A percentile compares a stretch with the other conserved stretches of the same genome.
Evolutionary conservation across 2,797 vertebrate species (phyloP).

Genomic region (Cygnus olor): DNA sequence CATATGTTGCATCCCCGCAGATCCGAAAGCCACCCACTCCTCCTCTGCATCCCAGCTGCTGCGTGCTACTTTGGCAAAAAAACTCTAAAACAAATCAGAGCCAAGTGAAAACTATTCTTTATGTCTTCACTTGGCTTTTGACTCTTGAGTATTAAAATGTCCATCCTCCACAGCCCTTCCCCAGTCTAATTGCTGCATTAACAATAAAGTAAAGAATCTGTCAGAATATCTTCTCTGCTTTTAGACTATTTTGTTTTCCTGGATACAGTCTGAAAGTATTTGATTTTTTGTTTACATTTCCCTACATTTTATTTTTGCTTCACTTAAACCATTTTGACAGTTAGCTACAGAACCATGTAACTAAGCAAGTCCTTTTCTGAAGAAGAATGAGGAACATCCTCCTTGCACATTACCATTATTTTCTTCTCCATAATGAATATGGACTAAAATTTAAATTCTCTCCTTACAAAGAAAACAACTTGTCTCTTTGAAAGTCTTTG

Average conservation of each 20-base stretch:
- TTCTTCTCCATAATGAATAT: not conserved
- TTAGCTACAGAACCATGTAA: not conserved
- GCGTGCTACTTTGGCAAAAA: not conserved
- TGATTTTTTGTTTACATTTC: not conserved
- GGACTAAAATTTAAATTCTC: not conserved
- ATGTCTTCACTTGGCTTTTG: not conserved
- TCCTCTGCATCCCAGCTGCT: not conserved
- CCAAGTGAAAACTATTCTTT: not conserved
- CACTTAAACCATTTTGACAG: not conserved
- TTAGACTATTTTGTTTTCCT: not conserved
- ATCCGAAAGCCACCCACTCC: not conserved
- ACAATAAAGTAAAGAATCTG: not conserved
- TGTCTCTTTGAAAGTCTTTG: not conserved
- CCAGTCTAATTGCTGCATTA: not conserved
- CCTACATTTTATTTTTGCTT: not conserved
- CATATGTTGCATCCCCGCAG: not conserved
- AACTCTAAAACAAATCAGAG: not conserved
- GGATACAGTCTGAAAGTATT: not conserved
- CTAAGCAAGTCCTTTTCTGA: not conserved
- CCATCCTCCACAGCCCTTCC: not conserved
- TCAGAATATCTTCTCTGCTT: not conserved
- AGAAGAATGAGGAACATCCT: not conserved
- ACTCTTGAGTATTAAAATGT: not conserved
- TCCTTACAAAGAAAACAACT: not conserved
- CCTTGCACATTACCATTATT: not conserved